Evolutionary conservation across 1,140 invertebrate genomes (phyloP).

Genomic region (Reticulitermes speratus): DNA sequence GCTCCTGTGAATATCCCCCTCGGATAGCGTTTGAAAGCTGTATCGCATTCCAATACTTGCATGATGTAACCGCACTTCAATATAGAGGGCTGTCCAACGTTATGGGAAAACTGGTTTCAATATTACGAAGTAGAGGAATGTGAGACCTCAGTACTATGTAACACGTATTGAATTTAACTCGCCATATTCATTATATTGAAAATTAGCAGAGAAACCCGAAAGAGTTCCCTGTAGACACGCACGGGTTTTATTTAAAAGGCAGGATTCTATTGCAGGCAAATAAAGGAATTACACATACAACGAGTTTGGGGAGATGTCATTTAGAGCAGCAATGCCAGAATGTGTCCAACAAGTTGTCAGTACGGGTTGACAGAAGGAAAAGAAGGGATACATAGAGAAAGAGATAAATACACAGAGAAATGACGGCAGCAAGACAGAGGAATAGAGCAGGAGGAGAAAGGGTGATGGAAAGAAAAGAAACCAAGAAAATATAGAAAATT

Average conservation of each 20-base stretch:
- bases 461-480: too few species aligned
- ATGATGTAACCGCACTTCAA: too few species aligned
- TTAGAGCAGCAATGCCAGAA: neutral
- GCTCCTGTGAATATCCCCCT: neutral
- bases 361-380: too few species aligned
- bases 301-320: neutral
- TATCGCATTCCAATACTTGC: slow-evolving; percentile 11
- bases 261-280: neutral
- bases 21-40: neutral
- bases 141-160: neutral
- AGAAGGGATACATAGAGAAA: too few species aligned
- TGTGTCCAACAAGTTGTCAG: too few species aligned
- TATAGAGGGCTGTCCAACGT: neutral
- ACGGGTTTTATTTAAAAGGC: neutral
- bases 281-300: neutral
- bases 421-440: too few species aligned
- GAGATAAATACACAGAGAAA: too few species aligned
- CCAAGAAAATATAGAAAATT: too few species aligned
- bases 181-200: neutral
- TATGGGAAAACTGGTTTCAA: neutral
- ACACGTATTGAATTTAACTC: neutral
- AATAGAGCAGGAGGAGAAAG: too few species aligned
- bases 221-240: neutral
- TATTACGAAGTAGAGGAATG: neutral
- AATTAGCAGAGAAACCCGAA: neutral